Percentiles rank a stretch among this genome's conserved stretches.
Evolutionary conservation across 30 jellyfish, hydroid and myxozoan species (phyloP).

Genomic region (Cassiopea andromeda): DNA sequence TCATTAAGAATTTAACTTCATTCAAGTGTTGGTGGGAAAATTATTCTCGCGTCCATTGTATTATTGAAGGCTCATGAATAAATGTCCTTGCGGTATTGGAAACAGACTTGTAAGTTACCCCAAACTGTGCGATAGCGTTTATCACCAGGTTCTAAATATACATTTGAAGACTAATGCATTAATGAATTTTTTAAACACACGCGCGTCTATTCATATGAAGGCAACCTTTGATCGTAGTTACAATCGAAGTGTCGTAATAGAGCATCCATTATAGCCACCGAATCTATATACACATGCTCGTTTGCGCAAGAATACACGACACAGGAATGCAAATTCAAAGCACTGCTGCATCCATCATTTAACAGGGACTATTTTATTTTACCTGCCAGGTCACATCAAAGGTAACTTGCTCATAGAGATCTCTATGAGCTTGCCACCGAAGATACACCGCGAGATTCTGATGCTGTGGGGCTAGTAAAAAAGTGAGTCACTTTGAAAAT

Average conservation of each 20-base stretch:
- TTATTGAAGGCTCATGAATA: conserved; percentile 3
- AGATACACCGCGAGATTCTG: too few species aligned
- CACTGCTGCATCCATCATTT: too few species aligned
- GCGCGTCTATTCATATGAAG: conserved; percentile 45
- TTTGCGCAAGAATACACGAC: background rate
- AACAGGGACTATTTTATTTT: too few species aligned
- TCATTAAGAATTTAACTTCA: conserved; percentile 34
- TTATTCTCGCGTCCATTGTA: conserved; percentile 34
- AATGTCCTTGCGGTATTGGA: background rate
- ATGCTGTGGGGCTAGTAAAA: too few species aligned
- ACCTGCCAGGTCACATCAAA: too few species aligned
- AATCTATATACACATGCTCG: background rate
- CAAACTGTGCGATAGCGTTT: background rate
- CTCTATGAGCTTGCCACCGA: too few species aligned
- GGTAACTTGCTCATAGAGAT: too few species aligned
- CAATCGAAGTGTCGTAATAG: background rate
- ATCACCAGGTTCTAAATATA: conserved; percentile 39
- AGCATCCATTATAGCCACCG: conserved; percentile 23
- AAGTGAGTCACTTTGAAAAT: too few species aligned
- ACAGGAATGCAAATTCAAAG: background rate
- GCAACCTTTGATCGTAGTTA: conserved; percentile 4
- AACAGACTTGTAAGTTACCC: background rate
- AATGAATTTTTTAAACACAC: conserved; percentile 30
- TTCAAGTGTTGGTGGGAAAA: conserved; percentile 36
- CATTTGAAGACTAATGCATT: background rate